A percentile compares a stretch with the other conserved stretches of the same genome.
Conservation (phyloP, 1,140 invertebrate genomes). For the Belonocnema kinseyi region DNA sequence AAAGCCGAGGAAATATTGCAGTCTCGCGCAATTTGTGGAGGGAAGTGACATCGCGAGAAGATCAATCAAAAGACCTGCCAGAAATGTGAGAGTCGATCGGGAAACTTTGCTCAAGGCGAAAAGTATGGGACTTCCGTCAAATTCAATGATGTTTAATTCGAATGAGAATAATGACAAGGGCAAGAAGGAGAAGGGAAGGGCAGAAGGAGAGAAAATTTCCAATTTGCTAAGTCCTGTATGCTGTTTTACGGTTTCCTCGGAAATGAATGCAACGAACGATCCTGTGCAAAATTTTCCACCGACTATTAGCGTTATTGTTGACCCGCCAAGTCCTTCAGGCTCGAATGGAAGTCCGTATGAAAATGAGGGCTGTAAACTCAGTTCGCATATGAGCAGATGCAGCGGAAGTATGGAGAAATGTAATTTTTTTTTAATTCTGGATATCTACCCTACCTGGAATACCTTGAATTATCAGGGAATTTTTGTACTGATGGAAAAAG, state of each 20-base stretch:
- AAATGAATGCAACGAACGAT: conserved; percentile 54
- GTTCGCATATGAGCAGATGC: conserved; percentile 56
- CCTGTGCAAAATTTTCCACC: conserved; percentile 65
- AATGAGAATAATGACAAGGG: conserved; percentile 5
- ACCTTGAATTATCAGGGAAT: no score
- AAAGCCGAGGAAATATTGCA: conserved; percentile 81
- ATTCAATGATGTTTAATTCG: background rate
- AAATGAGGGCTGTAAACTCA: conserved; percentile 50
- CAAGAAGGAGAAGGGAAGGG: conserved; percentile 35
- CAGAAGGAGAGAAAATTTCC: conserved; percentile 47
- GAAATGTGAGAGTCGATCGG: conserved; percentile 43
- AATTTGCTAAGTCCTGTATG: conserved; percentile 65
- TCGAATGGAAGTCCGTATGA: conserved; percentile 71
- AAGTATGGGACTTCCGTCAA: conserved; percentile 5
- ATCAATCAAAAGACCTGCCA: conserved; percentile 79
- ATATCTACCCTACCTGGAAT: no score
- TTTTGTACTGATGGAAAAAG: no score
- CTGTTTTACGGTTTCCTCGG: conserved; percentile 62
- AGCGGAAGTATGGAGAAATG: conserved; percentile 70
- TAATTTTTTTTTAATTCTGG: conserved; percentile 44
- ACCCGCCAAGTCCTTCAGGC: conserved; percentile 72
- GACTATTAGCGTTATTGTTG: conserved; percentile 68
- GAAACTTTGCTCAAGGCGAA: conserved; percentile 39
- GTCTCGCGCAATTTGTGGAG: conserved; percentile 86
- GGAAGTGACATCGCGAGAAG: conserved; percentile 86